Percentiles rank a stretch among this genome's conserved stretches.
Evolutionary conservation across 2,888 invertebrate species (phyloP).

Genomic region (Strigamia transsilvanica): DNA sequence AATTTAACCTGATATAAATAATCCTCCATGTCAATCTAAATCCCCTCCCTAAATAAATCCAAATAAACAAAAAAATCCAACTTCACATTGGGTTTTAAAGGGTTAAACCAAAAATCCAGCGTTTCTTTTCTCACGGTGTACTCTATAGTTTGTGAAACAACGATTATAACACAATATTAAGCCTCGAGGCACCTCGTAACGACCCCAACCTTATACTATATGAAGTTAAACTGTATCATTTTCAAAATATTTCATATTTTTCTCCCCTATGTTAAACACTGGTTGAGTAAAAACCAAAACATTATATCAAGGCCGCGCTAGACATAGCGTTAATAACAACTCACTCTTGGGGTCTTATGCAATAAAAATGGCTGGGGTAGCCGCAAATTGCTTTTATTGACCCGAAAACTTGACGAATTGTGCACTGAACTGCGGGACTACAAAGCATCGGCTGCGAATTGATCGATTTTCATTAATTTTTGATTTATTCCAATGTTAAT

Average conservation of each 20-base stretch:
- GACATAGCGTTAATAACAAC: neutral
- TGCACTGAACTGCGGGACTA: too few relatives aligned
- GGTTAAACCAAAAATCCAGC: neutral
- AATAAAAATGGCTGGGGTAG: too few relatives aligned
- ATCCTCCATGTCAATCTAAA: neutral
- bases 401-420: too few relatives aligned
- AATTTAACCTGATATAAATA: neutral
- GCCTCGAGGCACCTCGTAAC: neutral
- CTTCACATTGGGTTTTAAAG: neutral
- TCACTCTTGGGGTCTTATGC: neutral
- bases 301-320: neutral
- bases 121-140: constrained; percentile 19
- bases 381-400: too few relatives aligned
- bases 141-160: constrained; percentile 32
- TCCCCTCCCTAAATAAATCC: neutral
- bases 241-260: constrained; percentile 41
- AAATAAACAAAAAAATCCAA: neutral
- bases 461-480: too few relatives aligned
- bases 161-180: constrained; percentile 14
- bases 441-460: too few relatives aligned
- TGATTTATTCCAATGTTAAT: too few relatives aligned
- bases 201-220: constrained; percentile 5
- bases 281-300: constrained; percentile 22
- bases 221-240: constrained; percentile 37
- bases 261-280: constrained; percentile 18